These are phyloP conservation scores for Archegozetes longisetosus DNA, from an alignment of 1,140 invertebrate species.

Conservation along the genomic window DNA sequence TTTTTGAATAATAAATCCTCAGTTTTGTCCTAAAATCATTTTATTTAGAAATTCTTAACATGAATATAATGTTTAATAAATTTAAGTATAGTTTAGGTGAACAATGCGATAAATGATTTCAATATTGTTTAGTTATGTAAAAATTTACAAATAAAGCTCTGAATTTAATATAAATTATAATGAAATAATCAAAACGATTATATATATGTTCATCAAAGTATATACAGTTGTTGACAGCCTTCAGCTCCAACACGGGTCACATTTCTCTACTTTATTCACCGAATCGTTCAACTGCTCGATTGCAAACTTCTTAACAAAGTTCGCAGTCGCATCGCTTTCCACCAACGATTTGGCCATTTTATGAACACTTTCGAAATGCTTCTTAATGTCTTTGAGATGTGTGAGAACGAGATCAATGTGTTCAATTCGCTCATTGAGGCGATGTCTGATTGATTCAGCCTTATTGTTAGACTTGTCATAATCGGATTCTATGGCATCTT, in stretches of 20 bases:
- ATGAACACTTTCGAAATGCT: constrained; percentile 1
- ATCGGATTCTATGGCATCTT: background rate
- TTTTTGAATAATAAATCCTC: too few relatives aligned
- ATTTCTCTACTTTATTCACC: background rate
- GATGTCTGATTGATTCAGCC: background rate
- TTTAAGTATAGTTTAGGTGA: too few relatives aligned
- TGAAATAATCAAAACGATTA: too few relatives aligned
- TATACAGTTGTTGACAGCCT: background rate
- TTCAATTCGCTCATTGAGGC: constrained; percentile 2
- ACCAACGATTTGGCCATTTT: background rate
- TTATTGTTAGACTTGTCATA: background rate
- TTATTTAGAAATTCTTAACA: too few relatives aligned
- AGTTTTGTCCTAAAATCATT: too few relatives aligned
- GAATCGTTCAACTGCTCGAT: background rate
- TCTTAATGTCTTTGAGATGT: background rate
- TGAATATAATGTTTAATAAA: too few relatives aligned
- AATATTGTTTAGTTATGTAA: too few relatives aligned
- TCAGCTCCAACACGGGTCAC: background rate
- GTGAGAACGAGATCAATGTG: background rate
- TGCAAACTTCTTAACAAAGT: background rate
- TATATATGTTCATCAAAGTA: too few relatives aligned
- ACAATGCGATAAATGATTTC: too few relatives aligned
- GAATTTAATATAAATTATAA: too few relatives aligned
- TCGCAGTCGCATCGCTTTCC: background rate
- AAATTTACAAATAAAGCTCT: too few relatives aligned